A percentile compares a stretch with the other conserved stretches of the same genome.
Conservation (phyloP, 2,888 invertebrate species). For the Drosophila hamatofila region DNA sequence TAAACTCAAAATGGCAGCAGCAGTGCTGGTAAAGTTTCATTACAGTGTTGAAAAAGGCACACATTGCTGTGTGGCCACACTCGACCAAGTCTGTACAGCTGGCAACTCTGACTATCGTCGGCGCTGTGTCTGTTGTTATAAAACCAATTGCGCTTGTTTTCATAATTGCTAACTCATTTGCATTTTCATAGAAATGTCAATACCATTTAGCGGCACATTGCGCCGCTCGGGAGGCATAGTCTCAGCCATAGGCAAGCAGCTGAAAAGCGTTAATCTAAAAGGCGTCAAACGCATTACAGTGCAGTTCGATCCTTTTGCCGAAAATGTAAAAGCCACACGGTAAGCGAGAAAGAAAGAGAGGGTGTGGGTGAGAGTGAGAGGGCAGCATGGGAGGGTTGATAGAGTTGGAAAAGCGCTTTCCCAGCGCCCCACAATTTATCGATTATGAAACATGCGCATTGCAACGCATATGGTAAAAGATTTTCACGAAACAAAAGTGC, state of each 20-base stretch:
- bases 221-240: slow-evolving; percentile 89
- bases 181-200: slow-evolving; percentile 88
- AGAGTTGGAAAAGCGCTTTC: slow-evolving; percentile 65
- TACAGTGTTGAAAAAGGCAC: slow-evolving; percentile 16
- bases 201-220: slow-evolving; percentile 89
- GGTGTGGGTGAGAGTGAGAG: not conserved
- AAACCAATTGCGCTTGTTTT: slow-evolving; percentile 52
- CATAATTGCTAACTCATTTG: slow-evolving; percentile 17
- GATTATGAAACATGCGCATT: slow-evolving; percentile 75
- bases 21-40: slow-evolving; percentile 21
- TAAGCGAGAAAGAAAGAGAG: slow-evolving; percentile 67
- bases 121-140: slow-evolving; percentile 55
- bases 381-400: not conserved
- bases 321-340: slow-evolving; percentile 88
- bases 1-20: slow-evolving; percentile 31
- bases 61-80: slow-evolving; percentile 18
- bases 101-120: slow-evolving; percentile 38
- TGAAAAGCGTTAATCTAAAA: slow-evolving; percentile 90
- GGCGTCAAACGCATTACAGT: slow-evolving; percentile 91
- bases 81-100: slow-evolving; percentile 3
- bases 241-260: slow-evolving; percentile 90
- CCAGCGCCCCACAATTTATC: slow-evolving; percentile 56
- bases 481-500: slow-evolving; percentile 60
- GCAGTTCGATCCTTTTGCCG: slow-evolving; percentile 94
- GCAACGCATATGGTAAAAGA: slow-evolving; percentile 46